Evolutionary conservation across 2,797 vertebrate genomes (phyloP).

Genomic region (Gymnoscopelus microlampas): DNA sequence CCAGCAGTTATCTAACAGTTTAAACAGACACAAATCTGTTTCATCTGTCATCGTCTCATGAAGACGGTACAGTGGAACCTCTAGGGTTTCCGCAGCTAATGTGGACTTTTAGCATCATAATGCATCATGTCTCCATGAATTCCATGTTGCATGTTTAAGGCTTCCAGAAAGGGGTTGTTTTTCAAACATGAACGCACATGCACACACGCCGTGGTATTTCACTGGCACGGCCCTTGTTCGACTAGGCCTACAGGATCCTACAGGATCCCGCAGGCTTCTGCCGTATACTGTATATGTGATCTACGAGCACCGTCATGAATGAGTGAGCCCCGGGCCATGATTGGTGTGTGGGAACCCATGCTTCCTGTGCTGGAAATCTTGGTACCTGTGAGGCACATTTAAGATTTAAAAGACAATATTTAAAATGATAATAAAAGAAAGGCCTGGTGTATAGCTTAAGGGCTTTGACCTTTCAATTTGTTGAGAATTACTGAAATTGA

Average conservation of each 20-base stretch:
- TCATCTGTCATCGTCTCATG: background rate
- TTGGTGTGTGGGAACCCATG: slow-evolving; percentile 17
- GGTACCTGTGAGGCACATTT: background rate
- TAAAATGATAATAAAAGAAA: background rate
- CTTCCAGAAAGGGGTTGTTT: slow-evolving; percentile 7
- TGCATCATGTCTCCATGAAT: slow-evolving; percentile 24
- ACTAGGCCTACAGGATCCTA: background rate
- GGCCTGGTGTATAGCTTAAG: background rate
- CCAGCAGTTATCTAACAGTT: slow-evolving; percentile 5
- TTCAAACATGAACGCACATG: slow-evolving; percentile 33
- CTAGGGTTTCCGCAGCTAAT: background rate
- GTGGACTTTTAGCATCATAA: background rate
- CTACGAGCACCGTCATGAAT: slow-evolving; percentile 32
- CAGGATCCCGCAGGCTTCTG: background rate
- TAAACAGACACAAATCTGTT: slow-evolving; percentile 23
- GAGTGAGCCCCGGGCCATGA: slow-evolving; percentile 17
- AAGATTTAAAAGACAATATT: background rate
- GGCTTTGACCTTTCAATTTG: background rate
- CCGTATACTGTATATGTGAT: slow-evolving; percentile 13
- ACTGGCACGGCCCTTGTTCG: slow-evolving; percentile 1
- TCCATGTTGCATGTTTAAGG: background rate
- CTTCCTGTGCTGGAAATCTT: background rate
- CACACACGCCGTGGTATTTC: background rate
- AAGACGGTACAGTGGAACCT: slow-evolving; percentile 8
- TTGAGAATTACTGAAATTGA: background rate